A percentile compares a stretch with the other conserved stretches of the same genome.
Conservation (phyloP, 2,113 vertebrate species). For the Pteruthius melanotis region DNA sequence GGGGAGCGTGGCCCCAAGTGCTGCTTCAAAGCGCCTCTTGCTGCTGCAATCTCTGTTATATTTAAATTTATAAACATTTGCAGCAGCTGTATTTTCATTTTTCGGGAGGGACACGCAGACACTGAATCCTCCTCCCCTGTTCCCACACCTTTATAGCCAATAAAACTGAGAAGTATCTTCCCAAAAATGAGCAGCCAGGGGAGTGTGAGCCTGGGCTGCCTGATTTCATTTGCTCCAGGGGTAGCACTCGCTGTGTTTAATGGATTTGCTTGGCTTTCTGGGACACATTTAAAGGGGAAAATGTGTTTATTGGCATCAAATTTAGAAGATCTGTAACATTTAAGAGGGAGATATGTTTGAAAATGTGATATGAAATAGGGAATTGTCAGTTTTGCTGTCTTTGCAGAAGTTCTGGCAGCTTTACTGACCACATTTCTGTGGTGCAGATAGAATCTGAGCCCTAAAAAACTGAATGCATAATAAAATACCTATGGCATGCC, state of each 20-base stretch:
- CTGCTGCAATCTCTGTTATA: neutral
- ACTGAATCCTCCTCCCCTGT: neutral
- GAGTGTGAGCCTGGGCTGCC: neutral
- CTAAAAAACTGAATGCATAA: slow-evolving; percentile 38
- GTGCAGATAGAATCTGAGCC: neutral
- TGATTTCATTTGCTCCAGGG: neutral
- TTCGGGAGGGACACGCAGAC: neutral
- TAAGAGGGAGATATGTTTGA: neutral
- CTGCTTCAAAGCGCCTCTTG: neutral
- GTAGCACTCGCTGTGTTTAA: neutral
- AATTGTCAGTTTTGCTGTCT: neutral
- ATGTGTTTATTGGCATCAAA: slow-evolving; percentile 4
- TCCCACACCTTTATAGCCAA: neutral
- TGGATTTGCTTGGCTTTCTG: neutral
- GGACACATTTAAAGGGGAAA: neutral
- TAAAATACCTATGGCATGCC: slow-evolving; percentile 27
- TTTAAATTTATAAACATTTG: neutral
- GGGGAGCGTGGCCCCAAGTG: neutral
- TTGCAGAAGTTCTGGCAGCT: slow-evolving; percentile 26
- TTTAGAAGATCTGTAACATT: neutral
- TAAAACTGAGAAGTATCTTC: neutral
- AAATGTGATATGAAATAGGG: neutral
- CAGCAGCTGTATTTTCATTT: neutral
- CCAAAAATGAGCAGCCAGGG: neutral
- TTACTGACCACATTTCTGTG: neutral